Percentiles rank a stretch among this genome's conserved stretches.
phyloP scores from a whole-genome alignment of 2,797 vertebrate species.

The Darevskia mixta region DNA sequence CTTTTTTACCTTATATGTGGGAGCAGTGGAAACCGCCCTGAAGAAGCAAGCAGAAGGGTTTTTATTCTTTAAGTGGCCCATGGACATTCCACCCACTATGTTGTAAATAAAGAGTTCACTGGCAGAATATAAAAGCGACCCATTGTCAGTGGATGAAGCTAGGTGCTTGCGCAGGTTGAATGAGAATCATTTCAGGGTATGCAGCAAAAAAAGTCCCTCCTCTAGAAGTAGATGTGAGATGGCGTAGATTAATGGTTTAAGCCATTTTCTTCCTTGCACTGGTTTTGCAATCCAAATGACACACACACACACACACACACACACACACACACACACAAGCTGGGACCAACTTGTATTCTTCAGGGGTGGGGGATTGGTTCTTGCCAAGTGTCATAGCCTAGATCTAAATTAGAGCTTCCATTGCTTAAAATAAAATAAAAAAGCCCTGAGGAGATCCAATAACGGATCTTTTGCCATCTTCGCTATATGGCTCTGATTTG shows the following conservation, averaged over 20 bases:
- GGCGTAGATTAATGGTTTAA: neutral
- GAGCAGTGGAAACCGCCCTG: neutral
- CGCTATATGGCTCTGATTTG: neutral
- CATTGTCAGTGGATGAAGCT: neutral
- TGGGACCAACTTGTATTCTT: neutral
- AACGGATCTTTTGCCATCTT: neutral
- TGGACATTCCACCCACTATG: neutral
- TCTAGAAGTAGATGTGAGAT: neutral
- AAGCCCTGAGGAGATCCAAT: neutral
- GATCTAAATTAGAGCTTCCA: neutral
- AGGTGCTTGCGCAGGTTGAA: neutral
- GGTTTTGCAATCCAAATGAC: neutral
- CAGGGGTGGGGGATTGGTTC: too few relatives aligned
- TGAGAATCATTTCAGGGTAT: neutral
- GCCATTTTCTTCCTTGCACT: neutral
- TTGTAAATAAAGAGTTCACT: neutral
- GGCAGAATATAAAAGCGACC: neutral
- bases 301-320: neutral
- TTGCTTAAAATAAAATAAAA: neutral
- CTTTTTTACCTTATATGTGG: too few relatives aligned
- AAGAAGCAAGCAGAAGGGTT: neutral
- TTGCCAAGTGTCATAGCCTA: neutral
- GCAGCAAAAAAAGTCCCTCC: neutral
- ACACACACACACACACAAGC: too few relatives aligned
- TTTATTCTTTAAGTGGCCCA: neutral